phyloP scores from a whole-genome alignment of 2,113 vertebrate species.

The Rallus limicola region DNA sequence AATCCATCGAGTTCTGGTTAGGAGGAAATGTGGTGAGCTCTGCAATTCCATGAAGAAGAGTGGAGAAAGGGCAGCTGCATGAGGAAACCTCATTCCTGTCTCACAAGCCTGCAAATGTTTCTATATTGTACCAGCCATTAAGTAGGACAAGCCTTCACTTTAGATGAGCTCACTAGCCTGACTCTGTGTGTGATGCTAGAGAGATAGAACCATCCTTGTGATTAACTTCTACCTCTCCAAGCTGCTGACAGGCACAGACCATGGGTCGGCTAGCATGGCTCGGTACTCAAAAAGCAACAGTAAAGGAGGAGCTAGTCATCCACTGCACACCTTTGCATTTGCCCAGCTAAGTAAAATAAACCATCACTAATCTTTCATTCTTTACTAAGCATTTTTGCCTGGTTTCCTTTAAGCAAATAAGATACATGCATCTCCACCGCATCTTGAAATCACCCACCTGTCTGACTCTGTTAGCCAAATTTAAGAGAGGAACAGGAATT shows the following conservation, averaged over 20 bases:
- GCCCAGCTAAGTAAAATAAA: not conserved
- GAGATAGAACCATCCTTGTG: not conserved
- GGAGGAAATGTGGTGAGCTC: not conserved
- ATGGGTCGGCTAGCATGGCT: not conserved
- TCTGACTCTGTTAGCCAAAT: not conserved
- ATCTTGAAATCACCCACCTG: not conserved
- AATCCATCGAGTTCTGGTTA: not conserved
- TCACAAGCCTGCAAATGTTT: accelerated
- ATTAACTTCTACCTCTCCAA: not conserved
- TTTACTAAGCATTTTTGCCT: not conserved
- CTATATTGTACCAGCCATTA: not conserved
- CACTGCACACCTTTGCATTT: not conserved
- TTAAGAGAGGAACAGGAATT: not conserved
- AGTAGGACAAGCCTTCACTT: not conserved
- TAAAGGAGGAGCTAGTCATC: not conserved
- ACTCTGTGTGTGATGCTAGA: not conserved
- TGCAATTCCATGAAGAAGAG: not conserved
- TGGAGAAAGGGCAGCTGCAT: not conserved
- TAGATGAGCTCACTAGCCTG: not conserved
- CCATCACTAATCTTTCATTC: not conserved
- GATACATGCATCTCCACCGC: accelerated
- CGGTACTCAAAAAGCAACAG: not conserved
- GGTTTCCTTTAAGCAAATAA: not conserved
- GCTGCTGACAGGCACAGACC: not conserved
- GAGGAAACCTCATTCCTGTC: not conserved